Evolutionary conservation across 2,113 vertebrate species (phyloP).

Genomic region (Macheiramphus alcinus): DNA sequence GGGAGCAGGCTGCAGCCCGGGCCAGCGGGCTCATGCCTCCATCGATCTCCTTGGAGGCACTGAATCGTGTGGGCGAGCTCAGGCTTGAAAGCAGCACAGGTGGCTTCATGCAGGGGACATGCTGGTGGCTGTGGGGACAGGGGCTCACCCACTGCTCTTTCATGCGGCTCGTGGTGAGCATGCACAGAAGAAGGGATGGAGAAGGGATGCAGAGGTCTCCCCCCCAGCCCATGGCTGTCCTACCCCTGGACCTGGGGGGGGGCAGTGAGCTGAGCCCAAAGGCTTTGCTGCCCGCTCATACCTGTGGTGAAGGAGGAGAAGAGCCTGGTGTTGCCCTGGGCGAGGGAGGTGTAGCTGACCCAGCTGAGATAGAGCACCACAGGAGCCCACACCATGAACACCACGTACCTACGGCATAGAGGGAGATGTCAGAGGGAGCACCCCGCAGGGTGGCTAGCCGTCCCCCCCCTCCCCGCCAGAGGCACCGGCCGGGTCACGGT

Average conservation of each 20-base stretch:
- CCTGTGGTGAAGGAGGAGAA: constrained; percentile 78
- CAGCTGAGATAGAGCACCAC: constrained; percentile 87
- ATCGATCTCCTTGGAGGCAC: fast-evolving
- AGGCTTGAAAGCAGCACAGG: not conserved
- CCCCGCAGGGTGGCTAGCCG: fast-evolving
- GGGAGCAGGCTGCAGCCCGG: not conserved
- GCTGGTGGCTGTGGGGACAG: fast-evolving
- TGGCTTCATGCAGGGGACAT: not conserved
- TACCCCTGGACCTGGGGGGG: fast-evolving
- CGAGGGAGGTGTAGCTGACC: constrained; percentile 82
- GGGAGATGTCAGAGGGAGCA: not conserved
- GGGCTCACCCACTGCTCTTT: not conserved
- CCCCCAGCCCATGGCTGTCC: not conserved
- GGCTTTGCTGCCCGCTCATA: not conserved
- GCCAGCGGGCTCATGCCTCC: not conserved
- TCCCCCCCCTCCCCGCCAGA: fast-evolving
- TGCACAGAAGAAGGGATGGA: not conserved
- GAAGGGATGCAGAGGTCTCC: not conserved
- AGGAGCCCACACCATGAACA: constrained; percentile 88
- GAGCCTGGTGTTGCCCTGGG: constrained; percentile 79
- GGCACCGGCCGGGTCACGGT: fast-evolving
- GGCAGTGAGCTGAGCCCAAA: not conserved
- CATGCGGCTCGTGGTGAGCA: fast-evolving
- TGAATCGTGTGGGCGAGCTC: fast-evolving
- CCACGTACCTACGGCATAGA: constrained; percentile 81